Conservation (phyloP, 2,888 invertebrate species). For the Baronia brevicornis region DNA sequence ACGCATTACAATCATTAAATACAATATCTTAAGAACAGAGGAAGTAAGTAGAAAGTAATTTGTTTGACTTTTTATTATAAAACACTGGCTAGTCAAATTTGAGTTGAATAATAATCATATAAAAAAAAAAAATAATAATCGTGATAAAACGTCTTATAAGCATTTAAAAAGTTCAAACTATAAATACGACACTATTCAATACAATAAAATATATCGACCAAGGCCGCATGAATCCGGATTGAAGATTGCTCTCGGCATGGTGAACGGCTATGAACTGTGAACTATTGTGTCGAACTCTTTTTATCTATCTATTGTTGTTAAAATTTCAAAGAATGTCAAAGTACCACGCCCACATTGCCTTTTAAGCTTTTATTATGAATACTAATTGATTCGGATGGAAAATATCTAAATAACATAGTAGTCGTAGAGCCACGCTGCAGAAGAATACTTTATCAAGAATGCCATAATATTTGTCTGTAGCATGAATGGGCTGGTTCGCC, state of each 20-base stretch:
- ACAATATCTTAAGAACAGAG: too few relatives aligned
- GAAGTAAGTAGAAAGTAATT: too few relatives aligned
- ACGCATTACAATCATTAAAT: too few relatives aligned
- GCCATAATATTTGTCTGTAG: too few relatives aligned
- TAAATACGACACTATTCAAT: conserved; percentile 36
- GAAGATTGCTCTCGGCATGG: conserved; percentile 43
- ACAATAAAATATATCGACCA: conserved; percentile 54
- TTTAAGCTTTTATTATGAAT: conserved; percentile 21
- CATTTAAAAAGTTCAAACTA: conserved; percentile 26
- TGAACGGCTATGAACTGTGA: conserved; percentile 67
- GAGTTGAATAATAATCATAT: too few relatives aligned
- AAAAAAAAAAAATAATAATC: conserved; percentile 15
- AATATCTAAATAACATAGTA: too few relatives aligned
- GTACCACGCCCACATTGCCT: conserved; percentile 42
- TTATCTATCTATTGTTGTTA: conserved; percentile 41
- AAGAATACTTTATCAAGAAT: too few relatives aligned
- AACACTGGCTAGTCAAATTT: too few relatives aligned
- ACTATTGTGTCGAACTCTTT: conserved; percentile 49
- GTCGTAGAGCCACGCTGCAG: too few relatives aligned
- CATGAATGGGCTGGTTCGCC: too few relatives aligned
- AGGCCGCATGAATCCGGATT: conserved; percentile 61
- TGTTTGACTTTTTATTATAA: too few relatives aligned
- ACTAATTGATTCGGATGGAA: too few relatives aligned
- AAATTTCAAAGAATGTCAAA: conserved; percentile 59
- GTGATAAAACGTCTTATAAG: conserved; percentile 14